phyloP scores from a whole-genome alignment of 1,140 invertebrate species.

The Elymnias hypermnestra region DNA sequence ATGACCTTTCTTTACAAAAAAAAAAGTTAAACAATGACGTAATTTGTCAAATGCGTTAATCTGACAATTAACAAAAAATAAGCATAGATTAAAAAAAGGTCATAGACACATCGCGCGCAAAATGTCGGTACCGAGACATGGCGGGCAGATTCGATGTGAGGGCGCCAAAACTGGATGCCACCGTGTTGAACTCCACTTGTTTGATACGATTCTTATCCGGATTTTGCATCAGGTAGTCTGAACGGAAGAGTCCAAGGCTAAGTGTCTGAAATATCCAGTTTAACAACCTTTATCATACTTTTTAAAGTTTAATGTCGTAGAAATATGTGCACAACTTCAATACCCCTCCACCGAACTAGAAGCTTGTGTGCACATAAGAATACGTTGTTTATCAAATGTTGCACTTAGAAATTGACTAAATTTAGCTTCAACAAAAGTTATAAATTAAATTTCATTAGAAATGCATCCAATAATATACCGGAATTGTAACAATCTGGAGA shows the following conservation, averaged over 20 bases:
- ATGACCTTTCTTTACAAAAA: constrained; percentile 19
- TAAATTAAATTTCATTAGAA: no score
- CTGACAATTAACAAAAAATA: background rate
- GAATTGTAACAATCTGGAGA: no score
- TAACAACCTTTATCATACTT: constrained; percentile 22
- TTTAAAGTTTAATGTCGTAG: constrained; percentile 1
- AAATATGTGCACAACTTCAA: no score
- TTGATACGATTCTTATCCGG: constrained; percentile 78
- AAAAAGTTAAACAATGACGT: no score
- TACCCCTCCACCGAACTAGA: no score
- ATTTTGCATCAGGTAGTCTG: constrained; percentile 85
- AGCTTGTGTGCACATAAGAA: no score
- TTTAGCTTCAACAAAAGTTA: no score
- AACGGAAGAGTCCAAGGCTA: constrained; percentile 82
- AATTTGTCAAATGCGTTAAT: background rate
- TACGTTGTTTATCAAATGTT: no score
- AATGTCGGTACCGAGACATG: constrained; percentile 81
- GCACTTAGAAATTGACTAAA: no score
- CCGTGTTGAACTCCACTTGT: constrained; percentile 87
- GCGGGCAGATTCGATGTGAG: constrained; percentile 77
- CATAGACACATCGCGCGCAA: constrained; percentile 23
- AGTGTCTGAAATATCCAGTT: constrained; percentile 56
- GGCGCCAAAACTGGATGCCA: constrained; percentile 84
- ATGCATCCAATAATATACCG: no score
- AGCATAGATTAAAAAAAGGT: constrained; percentile 2